These are phyloP conservation scores for Noctua fimbriata DNA, from an alignment of 2,888 invertebrate species.

Conservation along the genomic window DNA sequence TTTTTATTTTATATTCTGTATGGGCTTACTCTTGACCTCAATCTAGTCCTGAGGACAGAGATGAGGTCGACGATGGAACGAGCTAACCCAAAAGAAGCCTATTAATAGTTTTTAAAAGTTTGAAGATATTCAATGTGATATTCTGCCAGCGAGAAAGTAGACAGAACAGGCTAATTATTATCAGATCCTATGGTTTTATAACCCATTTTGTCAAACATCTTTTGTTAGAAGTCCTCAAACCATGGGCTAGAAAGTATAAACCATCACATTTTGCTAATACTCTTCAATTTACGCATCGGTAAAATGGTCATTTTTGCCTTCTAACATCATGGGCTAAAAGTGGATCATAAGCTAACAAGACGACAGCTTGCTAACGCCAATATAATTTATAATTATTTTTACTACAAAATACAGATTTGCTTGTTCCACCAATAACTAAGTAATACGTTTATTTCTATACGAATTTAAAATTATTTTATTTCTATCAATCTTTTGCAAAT, in stretches of 20 bases:
- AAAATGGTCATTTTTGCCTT: constrained; percentile 11
- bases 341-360: constrained; percentile 7
- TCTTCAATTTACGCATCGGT: constrained; percentile 7
- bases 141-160: too few species aligned
- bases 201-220: too few species aligned
- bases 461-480: too few species aligned
- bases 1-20: too few species aligned
- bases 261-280: not conserved
- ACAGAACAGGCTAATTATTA: too few species aligned
- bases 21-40: too few species aligned
- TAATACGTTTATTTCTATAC: not conserved
- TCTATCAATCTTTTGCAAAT: not conserved
- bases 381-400: not conserved
- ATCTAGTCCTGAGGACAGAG: too few species aligned
- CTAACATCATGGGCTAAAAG: constrained; percentile 34
- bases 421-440: not conserved
- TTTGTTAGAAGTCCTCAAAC: not conserved
- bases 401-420: not conserved
- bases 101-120: too few species aligned
- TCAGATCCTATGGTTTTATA: too few species aligned
- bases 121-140: too few species aligned
- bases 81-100: too few species aligned
- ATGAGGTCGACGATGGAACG: too few species aligned
- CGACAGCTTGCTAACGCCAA: constrained; percentile 33
- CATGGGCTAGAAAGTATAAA: not conserved